Evolutionary conservation across 1,140 invertebrate genomes (phyloP).

Genomic region (Nomia melanderi): DNA sequence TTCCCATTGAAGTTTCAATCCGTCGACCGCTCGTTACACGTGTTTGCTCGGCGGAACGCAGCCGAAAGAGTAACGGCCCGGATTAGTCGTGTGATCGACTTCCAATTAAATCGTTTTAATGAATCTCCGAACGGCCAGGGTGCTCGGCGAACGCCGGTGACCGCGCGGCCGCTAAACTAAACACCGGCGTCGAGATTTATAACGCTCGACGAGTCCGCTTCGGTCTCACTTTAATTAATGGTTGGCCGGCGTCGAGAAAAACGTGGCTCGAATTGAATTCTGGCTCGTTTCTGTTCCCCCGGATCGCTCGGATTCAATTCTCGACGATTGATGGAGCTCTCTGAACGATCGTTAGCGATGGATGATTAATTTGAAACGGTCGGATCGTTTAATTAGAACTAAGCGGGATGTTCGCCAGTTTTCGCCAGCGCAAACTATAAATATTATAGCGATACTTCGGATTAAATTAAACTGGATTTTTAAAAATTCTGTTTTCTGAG

Average conservation of each 20-base stretch:
- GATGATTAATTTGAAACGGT: too few relatives aligned
- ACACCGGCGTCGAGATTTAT: constrained; percentile 8
- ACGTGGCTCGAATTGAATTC: not conserved
- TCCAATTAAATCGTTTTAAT: constrained; percentile 51
- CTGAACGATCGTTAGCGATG: not conserved
- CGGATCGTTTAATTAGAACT: not conserved
- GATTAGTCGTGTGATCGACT: constrained; percentile 41
- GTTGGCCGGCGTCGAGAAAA: not conserved
- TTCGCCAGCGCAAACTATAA: too few relatives aligned
- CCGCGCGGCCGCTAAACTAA: constrained; percentile 9
- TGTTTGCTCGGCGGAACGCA: constrained; percentile 9
- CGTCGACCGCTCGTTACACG: constrained; percentile 30
- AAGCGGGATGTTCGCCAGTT: too few relatives aligned
- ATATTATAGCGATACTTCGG: too few relatives aligned
- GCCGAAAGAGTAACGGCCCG: constrained; percentile 22
- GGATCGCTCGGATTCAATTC: too few relatives aligned
- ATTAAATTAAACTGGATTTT: too few relatives aligned
- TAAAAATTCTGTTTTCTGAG: too few relatives aligned
- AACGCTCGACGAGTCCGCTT: not conserved
- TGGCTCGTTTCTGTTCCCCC: not conserved
- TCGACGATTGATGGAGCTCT: not conserved
- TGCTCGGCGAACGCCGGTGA: too few relatives aligned
- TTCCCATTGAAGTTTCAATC: constrained; percentile 11
- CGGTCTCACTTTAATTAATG: constrained; percentile 13
- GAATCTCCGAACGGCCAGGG: constrained; percentile 30